A percentile compares a stretch with the other conserved stretches of the same genome.
phyloP scores from a whole-genome alignment of 2,113 vertebrate species.

The Phalacrocorax pelagicus region DNA sequence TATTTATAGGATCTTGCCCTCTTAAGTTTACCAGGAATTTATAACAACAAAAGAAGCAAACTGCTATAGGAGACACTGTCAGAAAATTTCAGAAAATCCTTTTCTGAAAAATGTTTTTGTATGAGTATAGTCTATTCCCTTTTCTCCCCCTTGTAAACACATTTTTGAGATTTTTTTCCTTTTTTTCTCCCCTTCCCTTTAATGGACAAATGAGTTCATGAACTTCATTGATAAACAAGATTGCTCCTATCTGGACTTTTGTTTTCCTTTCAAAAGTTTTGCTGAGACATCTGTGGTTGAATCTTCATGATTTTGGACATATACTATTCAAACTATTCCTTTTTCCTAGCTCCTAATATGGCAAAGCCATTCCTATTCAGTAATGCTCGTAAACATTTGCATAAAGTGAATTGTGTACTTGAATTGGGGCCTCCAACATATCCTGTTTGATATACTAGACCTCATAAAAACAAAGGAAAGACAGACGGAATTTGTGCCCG shows the following conservation, averaged over 20 bases:
- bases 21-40: not conserved
- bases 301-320: not conserved
- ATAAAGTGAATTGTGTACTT: slow-evolving; percentile 49
- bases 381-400: slow-evolving; percentile 51
- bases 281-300: slow-evolving; percentile 26
- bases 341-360: slow-evolving; percentile 25
- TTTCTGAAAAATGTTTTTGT: not conserved
- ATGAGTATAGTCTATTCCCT: not conserved
- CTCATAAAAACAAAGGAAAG: slow-evolving; percentile 48
- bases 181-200: not conserved
- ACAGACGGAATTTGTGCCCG: not conserved
- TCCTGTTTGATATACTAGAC: slow-evolving; percentile 46
- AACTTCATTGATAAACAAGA: slow-evolving; percentile 29
- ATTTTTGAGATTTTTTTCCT: not conserved
- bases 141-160: not conserved
- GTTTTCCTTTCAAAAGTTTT: slow-evolving; percentile 36
- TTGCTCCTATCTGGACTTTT: not conserved
- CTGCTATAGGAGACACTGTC: not conserved
- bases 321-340: not conserved
- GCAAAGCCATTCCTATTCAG: slow-evolving; percentile 14
- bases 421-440: slow-evolving; percentile 3
- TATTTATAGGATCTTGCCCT: not conserved
- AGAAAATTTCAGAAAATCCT: too few relatives aligned
- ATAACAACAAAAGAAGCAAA: not conserved
- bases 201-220: slow-evolving; percentile 13